A percentile compares a stretch with the other conserved stretches of the same genome.
phyloP scores from a whole-genome alignment of 2,888 invertebrate species.

The Cyaniris semiargus region DNA sequence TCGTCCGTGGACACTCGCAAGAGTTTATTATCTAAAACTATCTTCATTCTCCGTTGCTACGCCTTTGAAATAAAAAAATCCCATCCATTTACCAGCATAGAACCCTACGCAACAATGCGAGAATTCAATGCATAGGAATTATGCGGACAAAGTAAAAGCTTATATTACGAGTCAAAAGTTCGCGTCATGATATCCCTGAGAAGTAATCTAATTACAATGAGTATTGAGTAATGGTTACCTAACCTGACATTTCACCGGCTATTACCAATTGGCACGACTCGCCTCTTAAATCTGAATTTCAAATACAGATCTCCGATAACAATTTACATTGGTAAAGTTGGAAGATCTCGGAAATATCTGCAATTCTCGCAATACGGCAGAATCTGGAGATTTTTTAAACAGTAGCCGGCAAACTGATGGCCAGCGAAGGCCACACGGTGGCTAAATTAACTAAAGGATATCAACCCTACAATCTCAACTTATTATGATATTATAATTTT shows the following conservation, averaged over 20 bases:
- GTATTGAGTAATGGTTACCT: constrained; percentile 40
- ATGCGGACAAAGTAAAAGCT: constrained; percentile 31
- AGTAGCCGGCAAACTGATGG: too few relatives aligned
- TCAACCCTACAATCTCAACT: too few relatives aligned
- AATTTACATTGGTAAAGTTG: constrained; percentile 8
- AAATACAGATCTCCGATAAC: constrained; percentile 21
- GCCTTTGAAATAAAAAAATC: too few relatives aligned
- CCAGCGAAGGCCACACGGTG: too few relatives aligned
- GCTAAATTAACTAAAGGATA: too few relatives aligned
- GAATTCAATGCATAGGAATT: constrained; percentile 25
- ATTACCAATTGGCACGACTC: constrained; percentile 36
- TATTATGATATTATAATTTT: too few relatives aligned
- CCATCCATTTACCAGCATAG: not conserved
- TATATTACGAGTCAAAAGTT: constrained; percentile 38
- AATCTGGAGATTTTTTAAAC: too few relatives aligned
- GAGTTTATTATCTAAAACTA: not conserved
- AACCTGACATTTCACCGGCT: constrained; percentile 44
- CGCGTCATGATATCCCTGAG: constrained; percentile 54
- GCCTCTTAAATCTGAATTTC: constrained; percentile 25
- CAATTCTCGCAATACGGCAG: not conserved
- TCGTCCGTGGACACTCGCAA: too few relatives aligned
- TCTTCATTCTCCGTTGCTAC: not conserved
- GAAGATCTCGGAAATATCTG: not conserved
- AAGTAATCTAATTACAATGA: constrained; percentile 56
- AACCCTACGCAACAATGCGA: not conserved